Percentiles rank a stretch among this genome's conserved stretches.
These are phyloP conservation scores for Eilema depressum DNA, from an alignment of 2,888 invertebrate genomes.

Conservation along the genomic window DNA sequence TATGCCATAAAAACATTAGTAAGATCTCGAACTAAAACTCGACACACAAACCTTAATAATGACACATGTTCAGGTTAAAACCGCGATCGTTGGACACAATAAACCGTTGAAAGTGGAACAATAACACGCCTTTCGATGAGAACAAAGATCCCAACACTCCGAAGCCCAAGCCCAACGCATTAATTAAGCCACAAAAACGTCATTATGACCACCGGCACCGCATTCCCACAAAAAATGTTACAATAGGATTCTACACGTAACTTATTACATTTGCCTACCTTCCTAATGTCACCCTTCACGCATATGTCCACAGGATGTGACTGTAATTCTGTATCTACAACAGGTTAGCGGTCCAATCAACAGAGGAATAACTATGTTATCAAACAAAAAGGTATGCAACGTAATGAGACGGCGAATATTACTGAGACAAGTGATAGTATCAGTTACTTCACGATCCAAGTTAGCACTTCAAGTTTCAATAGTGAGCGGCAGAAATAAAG, in stretches of 20 bases:
- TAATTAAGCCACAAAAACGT: constrained; percentile 68
- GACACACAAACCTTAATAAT: constrained; percentile 29
- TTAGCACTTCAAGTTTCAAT: constrained; percentile 43
- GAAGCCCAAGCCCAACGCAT: constrained; percentile 49
- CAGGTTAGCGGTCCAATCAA: constrained; percentile 73
- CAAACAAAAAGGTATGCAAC: constrained; percentile 20
- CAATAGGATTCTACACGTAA: constrained; percentile 35
- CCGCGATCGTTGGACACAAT: constrained; percentile 40
- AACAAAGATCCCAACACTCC: constrained; percentile 56
- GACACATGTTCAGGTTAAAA: constrained; percentile 29
- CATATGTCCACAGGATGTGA: constrained; percentile 6
- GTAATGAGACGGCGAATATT: constrained; percentile 53
- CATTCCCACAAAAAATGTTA: constrained; percentile 58
- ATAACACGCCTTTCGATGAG: constrained; percentile 43
- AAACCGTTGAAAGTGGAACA: constrained; percentile 46
- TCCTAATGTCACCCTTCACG: constrained; percentile 25
- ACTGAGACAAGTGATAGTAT: constrained; percentile 38
- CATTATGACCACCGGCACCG: constrained; percentile 46
- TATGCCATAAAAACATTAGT: background rate
- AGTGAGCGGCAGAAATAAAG: constrained; percentile 29
- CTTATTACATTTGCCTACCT: constrained; percentile 30
- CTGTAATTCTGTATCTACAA: background rate
- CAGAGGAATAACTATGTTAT: constrained; percentile 55
- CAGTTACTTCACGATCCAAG: constrained; percentile 41
- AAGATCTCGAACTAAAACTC: background rate